Base-by-base conservation (phyloP, 2,797 vertebrate genomes). In the Alfaro cultratus region DNA sequence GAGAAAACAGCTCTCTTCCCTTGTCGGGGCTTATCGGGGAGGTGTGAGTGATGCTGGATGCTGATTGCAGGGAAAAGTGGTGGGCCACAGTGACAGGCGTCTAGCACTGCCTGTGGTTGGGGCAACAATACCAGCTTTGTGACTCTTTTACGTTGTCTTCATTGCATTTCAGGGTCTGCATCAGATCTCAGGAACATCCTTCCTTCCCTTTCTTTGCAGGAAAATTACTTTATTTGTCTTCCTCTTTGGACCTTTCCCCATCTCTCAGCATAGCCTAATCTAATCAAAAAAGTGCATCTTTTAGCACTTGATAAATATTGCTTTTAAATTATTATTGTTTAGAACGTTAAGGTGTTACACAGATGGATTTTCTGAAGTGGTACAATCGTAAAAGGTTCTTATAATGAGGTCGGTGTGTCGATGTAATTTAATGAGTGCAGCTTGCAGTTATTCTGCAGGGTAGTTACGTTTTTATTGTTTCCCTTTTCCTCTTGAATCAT, bases 41-140 rank as follows among this genome's bases (percentile, higher is more conserved):
- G 75, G 90, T 85, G 82, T 80, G 87, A 87, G 83, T 92, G 92
- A 94, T 93, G 90, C 76, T 55, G 79, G 82, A 88, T 46, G 45
- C 45, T 92, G 91, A 94, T 90, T 91, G 87, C 60, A 86, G 87
- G 90, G 92, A 85, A 92, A 93, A 89, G 88, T 83, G 81, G 76
- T 13, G 70, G 83, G 76, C 80, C 81, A 86, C 83, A 79, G 85
- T 94, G 95, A 95, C 91, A 94, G 93, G 93, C 77, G 67, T 88
- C 91, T 95, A 94, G 94, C 94, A 89, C 78, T 83, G 79, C 82
- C 81, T 75, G 26, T 60, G 5, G 86, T 85, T n/a, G 31, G 82
- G 68, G 84, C 89, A 84, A 94, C 93, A 93, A 92, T 92, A 92
- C 75, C 81, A 68, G 34, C 83, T 83, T 82, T 93, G 90, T 92